phyloP scores from a whole-genome alignment of 2,888 invertebrate species.

The Rotaria sp. region DNA sequence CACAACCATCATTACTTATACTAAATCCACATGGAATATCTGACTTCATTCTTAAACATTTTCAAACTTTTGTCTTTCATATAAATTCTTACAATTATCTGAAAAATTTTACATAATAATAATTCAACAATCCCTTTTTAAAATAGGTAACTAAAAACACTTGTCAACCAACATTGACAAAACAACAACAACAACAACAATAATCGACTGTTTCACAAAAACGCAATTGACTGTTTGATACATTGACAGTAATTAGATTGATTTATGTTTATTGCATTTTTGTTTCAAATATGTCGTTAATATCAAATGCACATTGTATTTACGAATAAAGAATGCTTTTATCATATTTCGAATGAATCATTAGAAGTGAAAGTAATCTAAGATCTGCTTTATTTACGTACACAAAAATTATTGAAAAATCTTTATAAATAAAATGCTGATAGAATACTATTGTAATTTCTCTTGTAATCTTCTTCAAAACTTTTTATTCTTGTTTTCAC shows the following conservation, averaged over 20 bases:
- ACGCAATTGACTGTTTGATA: not conserved
- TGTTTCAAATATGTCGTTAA: no score
- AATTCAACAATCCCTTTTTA: not conserved
- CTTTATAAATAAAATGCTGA: not conserved
- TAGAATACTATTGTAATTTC: not conserved
- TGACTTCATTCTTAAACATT: slow-evolving; percentile 24
- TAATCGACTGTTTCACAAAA: not conserved
- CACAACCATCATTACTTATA: not conserved
- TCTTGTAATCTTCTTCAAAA: no score
- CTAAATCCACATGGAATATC: not conserved
- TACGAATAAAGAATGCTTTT: no score
- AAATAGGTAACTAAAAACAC: not conserved
- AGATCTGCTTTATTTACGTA: no score
- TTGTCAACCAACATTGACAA: not conserved
- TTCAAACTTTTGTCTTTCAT: not conserved
- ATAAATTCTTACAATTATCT: not conserved
- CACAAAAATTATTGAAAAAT: no score
- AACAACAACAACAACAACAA: not conserved
- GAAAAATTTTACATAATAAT: not conserved
- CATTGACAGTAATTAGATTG: not conserved
- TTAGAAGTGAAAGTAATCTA: no score
- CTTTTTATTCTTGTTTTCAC: no score
- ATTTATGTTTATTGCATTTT: not conserved
- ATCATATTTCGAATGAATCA: no score
- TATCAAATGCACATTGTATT: no score